A percentile compares a stretch with the other conserved stretches of the same genome.
These are phyloP conservation scores for Anthophora plumipes DNA, from an alignment of 2,888 invertebrate species.

Conservation along the genomic window DNA sequence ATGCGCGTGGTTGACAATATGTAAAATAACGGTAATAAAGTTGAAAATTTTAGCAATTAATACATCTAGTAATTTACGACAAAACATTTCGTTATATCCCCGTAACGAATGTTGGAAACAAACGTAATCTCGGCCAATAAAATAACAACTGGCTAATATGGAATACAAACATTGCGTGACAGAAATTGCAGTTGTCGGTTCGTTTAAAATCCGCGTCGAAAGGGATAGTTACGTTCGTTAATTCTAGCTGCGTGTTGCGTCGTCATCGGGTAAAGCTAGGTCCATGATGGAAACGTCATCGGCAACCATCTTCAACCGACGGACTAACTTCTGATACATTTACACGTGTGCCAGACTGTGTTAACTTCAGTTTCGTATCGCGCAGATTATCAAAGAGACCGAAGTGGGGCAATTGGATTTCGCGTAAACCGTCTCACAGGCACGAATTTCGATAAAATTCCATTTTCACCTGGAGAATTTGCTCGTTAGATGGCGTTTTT, in stretches of 20 bases:
- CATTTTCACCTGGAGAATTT: neutral
- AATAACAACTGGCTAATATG: neutral
- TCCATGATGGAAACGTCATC: slow-evolving; percentile 1
- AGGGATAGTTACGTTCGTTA: neutral
- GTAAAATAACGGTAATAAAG: too few relatives aligned
- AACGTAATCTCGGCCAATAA: neutral
- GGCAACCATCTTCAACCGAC: neutral
- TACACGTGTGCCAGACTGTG: slow-evolving; percentile 5
- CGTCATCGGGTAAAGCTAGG: slow-evolving; percentile 10
- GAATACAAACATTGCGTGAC: too few relatives aligned
- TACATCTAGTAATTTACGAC: neutral
- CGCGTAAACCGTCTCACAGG: slow-evolving; percentile 10
- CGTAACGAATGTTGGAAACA: neutral
- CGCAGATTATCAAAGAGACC: slow-evolving; percentile 23
- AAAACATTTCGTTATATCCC: neutral
- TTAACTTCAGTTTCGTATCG: slow-evolving; percentile 19
- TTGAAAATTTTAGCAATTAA: too few relatives aligned
- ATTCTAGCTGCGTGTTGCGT: neutral
- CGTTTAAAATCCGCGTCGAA: neutral
- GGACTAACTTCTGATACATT: slow-evolving; percentile 28
- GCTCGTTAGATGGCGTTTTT: too few relatives aligned
- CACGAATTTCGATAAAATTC: slow-evolving; percentile 27
- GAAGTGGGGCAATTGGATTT: slow-evolving; percentile 40
- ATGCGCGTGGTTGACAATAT: too few relatives aligned
- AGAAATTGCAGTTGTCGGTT: neutral